Evolutionary conservation across 1,140 invertebrate genomes (phyloP), one percentile per base, ranked within the genome.

Genomic region (Pseudomyrmex pallidus): DNA sequence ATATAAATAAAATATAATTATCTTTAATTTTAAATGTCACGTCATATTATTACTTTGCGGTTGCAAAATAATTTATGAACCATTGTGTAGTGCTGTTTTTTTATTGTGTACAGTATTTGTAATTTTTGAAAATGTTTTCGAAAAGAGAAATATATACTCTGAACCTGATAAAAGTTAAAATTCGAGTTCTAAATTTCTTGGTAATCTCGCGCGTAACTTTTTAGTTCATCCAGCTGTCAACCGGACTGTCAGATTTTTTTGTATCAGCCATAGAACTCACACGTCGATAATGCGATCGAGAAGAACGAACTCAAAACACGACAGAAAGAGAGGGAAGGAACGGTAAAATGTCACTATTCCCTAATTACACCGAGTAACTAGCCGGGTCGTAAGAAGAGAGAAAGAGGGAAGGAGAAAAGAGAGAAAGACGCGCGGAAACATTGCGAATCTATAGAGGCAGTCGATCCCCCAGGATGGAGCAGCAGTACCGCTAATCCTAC

Each of bases 271-370:
- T 7, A 25, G 35, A 4, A 7, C 35, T 35, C 17, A 50, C 20
- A 5, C 54, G 12, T 68, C 63, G 52, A 25, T 20, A 15, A 48
- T 9, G 15, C 56, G 76, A 72, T 78, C 20, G 76, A 78, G 17
- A 46, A 5, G 48, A n/a, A 61, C 17, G 20, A 12, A 13, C 35
- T 13, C 25, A 17, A 35, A 63, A 5, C 54, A 48, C 10, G 64
- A 44, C 52, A 73, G 20, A 35, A 66, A 74, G 74, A 73, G 52
- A 74, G 67, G 77, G 68, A 61, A 83, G 74, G 80, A 91, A 91
- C 90, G 90, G 90, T 92, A 91, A 91, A 91, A 91, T 91, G 90
- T 91, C 90, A 91, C 91, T 91, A 88, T 92, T 92, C 62, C 90
- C 90, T 91, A 92, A 92, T 92, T 91, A 90, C 88, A 64, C 22